Conservation (phyloP, 2,888 invertebrate species). For the Dione juno region DNA sequence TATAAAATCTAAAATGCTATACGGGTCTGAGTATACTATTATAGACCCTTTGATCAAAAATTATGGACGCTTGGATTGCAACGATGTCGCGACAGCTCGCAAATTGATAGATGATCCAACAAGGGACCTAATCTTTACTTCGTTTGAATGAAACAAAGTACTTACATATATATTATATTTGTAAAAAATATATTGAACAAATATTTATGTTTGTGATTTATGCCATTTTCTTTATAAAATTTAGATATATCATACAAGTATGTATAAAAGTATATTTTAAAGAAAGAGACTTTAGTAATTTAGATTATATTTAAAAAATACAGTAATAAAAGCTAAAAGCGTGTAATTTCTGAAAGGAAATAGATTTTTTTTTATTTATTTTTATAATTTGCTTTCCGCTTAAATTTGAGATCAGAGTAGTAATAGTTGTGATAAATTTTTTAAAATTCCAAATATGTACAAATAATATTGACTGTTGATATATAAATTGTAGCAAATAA, state of each 20-base stretch:
- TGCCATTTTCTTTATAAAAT: background rate
- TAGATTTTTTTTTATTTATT: no score
- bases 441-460: background rate
- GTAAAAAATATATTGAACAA: background rate
- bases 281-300: no score
- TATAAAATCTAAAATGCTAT: constrained; percentile 12
- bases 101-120: constrained; percentile 66
- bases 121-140: constrained; percentile 51
- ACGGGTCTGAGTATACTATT: constrained; percentile 7
- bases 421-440: no score
- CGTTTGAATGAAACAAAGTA: constrained; percentile 21
- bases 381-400: no score
- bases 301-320: no score
- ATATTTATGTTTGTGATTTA: background rate
- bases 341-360: no score
- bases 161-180: constrained; percentile 2
- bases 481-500: constrained; percentile 57
- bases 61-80: constrained; percentile 63
- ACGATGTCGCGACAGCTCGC: constrained; percentile 58
- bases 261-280: no score
- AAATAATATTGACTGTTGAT: constrained; percentile 1
- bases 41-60: constrained; percentile 46
- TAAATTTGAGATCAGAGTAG: no score
- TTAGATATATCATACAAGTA: no score
- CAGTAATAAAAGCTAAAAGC: no score